Evolutionary conservation across 2,113 vertebrate genomes (phyloP), one percentile per base, ranked within the genome.

Genomic region (Sakesphorus luctuosus): DNA sequence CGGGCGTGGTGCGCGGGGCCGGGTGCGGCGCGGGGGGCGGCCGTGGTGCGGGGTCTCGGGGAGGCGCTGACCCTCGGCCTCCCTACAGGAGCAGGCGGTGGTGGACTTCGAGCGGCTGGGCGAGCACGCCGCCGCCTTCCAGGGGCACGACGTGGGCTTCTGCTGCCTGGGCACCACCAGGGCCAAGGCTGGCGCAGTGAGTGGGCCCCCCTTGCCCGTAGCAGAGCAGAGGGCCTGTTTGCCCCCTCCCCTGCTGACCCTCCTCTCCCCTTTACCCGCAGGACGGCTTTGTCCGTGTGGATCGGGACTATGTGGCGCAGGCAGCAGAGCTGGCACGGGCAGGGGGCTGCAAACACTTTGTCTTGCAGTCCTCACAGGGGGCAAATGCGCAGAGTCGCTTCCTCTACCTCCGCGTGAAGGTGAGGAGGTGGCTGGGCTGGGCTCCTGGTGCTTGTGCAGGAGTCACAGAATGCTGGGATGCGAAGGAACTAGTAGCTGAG

Each of bases 341-440:
- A 3, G 99, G 99, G 79, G 99, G 99, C 52, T 99, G 99, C 96
- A 94, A 97, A 3, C 99, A 99, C 90, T 99, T 99, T 31, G 97
- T 98, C 95, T 97, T 99, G 90, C 96, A 99, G 93, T 99, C 99
- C 16, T 98, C 99, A 13, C 98, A 68, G 83, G 98, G 98, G 35
- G 99, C 99, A 0, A 97, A 99, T 53, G 98, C 96, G 46, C 94
- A 62, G 29, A 99, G 99, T 97, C 84, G 6, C 68, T 98, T 99
- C 92, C 98, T 99, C 55, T 99, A 99, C 84, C 96, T 99, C 23
- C 98, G 98, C 67, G 98, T 99, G 69, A 99, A 99, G 98, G 99
- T 99, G 92, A 91, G 95, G 29, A 46, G 67, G 25, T 65, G 10
- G 55, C 35, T 10, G 58, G n/a, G 28, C 17, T 4, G 73, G 35